Evolutionary conservation across 2,797 vertebrate species (phyloP).

Genomic region (Cossypha heuglini): DNA sequence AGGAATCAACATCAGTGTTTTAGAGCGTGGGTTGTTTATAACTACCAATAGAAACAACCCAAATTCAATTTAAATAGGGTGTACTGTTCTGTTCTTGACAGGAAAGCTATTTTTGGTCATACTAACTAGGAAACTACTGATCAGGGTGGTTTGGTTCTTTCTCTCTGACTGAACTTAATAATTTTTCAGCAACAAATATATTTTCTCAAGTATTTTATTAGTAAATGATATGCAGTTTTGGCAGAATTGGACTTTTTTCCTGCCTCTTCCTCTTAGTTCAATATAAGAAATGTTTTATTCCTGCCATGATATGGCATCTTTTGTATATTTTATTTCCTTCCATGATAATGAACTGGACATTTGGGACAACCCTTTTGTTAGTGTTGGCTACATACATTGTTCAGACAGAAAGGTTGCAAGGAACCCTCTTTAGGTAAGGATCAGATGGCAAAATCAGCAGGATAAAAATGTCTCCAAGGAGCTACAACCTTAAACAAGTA

Average conservation of each 20-base stretch:
- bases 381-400: neutral
- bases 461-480: neutral
- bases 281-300: neutral
- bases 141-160: neutral
- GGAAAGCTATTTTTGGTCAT: neutral
- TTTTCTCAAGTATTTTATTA: neutral
- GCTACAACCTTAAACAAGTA: neutral
- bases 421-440: neutral
- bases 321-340: neutral
- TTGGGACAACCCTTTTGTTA: neutral
- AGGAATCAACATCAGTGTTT: neutral
- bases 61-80: neutral
- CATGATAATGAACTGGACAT: neutral
- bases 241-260: neutral
- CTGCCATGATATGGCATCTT: rapidly evolving
- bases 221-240: neutral
- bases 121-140: neutral
- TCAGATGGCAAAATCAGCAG: neutral
- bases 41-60: neutral
- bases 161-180: neutral
- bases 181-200: neutral
- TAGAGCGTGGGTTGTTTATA: neutral
- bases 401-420: neutral
- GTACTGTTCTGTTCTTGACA: neutral
- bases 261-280: neutral